phyloP scores from a whole-genome alignment of 2,113 vertebrate genomes.

The Ascaphus truei region DNA sequence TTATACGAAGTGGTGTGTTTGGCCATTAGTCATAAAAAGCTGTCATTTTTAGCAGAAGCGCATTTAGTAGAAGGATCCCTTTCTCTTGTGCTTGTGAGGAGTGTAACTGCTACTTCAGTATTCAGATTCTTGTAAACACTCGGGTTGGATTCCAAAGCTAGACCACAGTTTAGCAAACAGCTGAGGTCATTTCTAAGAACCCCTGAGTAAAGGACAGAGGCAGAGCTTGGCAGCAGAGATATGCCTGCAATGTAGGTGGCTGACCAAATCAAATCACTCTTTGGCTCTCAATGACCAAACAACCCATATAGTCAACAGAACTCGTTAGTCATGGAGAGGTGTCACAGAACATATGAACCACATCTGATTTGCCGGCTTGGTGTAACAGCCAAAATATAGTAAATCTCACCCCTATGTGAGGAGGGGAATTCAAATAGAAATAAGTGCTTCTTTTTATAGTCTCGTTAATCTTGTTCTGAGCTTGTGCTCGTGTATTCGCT shows the following conservation, averaged over 20 bases:
- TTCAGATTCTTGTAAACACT: slow-evolving; percentile 13
- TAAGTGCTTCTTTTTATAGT: too few species aligned
- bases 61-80: background rate
- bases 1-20: too few species aligned
- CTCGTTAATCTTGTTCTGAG: too few species aligned
- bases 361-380: too few species aligned
- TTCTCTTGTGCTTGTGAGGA: background rate
- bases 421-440: too few species aligned
- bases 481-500: too few species aligned
- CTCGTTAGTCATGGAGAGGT: background rate
- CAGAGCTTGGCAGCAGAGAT: background rate
- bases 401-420: too few species aligned
- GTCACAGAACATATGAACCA: background rate
- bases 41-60: background rate
- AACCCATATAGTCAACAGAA: background rate
- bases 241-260: background rate
- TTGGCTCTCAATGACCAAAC: background rate
- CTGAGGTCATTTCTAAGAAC: slow-evolving; percentile 5
- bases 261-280: slow-evolving; percentile 16
- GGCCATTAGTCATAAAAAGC: too few species aligned
- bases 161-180: slow-evolving; percentile 3
- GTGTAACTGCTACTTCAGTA: background rate
- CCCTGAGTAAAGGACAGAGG: background rate
- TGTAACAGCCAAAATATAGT: too few species aligned
- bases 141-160: background rate